Conservation (phyloP, 2,797 vertebrate genomes). For the Morelia viridis region DNA sequence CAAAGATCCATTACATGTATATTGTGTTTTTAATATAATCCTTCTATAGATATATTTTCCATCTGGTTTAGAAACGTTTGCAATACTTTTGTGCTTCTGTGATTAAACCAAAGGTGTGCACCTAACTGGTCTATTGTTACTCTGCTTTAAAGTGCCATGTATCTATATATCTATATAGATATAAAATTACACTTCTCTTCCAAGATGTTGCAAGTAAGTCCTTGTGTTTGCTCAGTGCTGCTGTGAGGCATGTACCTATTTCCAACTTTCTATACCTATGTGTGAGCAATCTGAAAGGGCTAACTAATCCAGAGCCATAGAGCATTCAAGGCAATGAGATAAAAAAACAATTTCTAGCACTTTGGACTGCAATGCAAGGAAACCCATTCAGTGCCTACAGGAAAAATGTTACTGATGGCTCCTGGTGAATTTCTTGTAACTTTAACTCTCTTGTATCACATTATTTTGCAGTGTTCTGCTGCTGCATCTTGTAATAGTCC, state of each 20-base stretch:
- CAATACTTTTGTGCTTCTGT: background rate
- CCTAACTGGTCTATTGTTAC: slow-evolving; percentile 11
- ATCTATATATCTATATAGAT: background rate
- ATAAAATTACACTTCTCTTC: slow-evolving; percentile 9
- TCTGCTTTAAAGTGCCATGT: slow-evolving; percentile 35
- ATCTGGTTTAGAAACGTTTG: background rate
- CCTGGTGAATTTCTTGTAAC: background rate
- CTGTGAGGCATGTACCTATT: background rate
- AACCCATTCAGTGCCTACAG: background rate
- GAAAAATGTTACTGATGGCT: background rate
- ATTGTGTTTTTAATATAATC: background rate
- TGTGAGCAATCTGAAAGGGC: background rate
- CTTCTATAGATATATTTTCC: background rate
- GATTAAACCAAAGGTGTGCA: background rate
- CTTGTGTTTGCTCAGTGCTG: background rate
- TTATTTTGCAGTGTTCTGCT: background rate
- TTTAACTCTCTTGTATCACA: background rate
- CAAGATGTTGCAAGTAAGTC: background rate
- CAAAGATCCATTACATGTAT: background rate
- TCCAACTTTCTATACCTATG: background rate
- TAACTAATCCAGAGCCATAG: background rate
- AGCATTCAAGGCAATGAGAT: slow-evolving; percentile 18
- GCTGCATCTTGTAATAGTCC: background rate
- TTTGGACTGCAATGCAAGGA: slow-evolving; percentile 23
- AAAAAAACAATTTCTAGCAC: slow-evolving; percentile 22